A percentile compares a stretch with the other conserved stretches of the same genome.
Evolutionary conservation across 1,140 invertebrate species (phyloP).

Genomic region (Physella acuta): DNA sequence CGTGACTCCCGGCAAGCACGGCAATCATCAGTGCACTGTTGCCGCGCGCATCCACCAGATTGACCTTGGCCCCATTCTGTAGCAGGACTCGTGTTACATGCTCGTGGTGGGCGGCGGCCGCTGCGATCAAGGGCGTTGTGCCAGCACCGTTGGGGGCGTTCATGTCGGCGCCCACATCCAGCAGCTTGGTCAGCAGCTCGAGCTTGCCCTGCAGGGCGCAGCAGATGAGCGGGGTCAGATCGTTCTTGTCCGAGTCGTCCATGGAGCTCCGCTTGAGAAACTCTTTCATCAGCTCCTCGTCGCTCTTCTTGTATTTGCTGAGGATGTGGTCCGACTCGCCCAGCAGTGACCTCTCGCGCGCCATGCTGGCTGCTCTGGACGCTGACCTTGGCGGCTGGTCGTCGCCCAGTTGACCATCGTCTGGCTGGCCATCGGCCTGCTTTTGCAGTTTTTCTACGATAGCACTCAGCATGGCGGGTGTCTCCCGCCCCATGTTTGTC

Average conservation of each 20-base stretch:
- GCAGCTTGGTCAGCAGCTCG: neutral
- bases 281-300: constrained; percentile 5
- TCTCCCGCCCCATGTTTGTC: neutral
- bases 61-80: constrained; percentile 60
- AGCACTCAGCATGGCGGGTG: neutral
- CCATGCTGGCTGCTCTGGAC: no score
- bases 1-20: constrained; percentile 6
- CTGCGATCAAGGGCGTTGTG: constrained; percentile 83
- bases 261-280: neutral
- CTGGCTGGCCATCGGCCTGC: neutral
- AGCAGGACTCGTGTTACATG: constrained; percentile 75
- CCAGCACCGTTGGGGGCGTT: constrained; percentile 84
- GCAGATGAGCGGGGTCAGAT: constrained; percentile 10
- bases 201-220: constrained; percentile 10
- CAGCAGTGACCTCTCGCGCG: constrained; percentile 7
- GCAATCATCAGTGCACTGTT: constrained; percentile 20
- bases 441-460: neutral
- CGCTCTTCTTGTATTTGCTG: constrained; percentile 8
- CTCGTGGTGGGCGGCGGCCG: constrained; percentile 87
- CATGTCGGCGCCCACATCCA: constrained; percentile 76
- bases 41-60: constrained; percentile 4
- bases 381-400: no score
- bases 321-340: constrained; percentile 1
- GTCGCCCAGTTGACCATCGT: neutral
- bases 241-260: constrained; percentile 6